Evolutionary conservation across 2,888 invertebrate genomes (phyloP), one percentile per base, ranked within the genome.

Genomic region (Dicycla oo): DNA sequence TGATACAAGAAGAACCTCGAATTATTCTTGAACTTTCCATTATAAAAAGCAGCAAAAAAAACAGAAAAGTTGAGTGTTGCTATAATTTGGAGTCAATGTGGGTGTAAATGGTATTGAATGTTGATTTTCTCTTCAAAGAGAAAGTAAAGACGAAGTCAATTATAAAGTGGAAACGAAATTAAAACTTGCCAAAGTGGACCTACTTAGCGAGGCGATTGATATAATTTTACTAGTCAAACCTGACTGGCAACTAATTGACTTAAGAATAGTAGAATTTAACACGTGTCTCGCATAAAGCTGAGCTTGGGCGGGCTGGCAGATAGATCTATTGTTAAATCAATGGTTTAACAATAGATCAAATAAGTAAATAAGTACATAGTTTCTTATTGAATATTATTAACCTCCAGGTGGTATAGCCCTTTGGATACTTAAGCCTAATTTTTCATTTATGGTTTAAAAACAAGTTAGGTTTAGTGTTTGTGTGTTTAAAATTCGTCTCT

Each of bases 111-210:
- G 13, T 69, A 38, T 73, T 73, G 18, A 61, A 73, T 61, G 38
- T 70, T 43, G 58, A 26, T 65, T 53, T 68, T 53, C 34, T 43
- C 30, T 54, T 62, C 67, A 74, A 76, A 72, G 51, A 38, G 40
- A 73, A 61, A 62, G 23, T 60, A 11, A 60, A 51, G 34, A 80
- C n/a, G 30, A 86, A 87, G 78, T 80, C 72, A 80, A 87, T 85
- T 80, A 83, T 57, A 80, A 82, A 82, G 68, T 67, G 30, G 49
- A 63, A 86, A 83, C 60, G 63, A 75, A 80, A 79, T 87, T 77
- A 79, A 69, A 78, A 83, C 57, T 84, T 78, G 57, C 23, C 38
- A 47, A 63, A 61, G 64, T 73, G 67, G 18, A 40, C 60, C 78
- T 78, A 58, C 60, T 78, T 72, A 65, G 64, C 43, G 30, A 66